Evolutionary conservation across 2,797 vertebrate genomes (phyloP).

Genomic region (Melanotaenia pygmaea): DNA sequence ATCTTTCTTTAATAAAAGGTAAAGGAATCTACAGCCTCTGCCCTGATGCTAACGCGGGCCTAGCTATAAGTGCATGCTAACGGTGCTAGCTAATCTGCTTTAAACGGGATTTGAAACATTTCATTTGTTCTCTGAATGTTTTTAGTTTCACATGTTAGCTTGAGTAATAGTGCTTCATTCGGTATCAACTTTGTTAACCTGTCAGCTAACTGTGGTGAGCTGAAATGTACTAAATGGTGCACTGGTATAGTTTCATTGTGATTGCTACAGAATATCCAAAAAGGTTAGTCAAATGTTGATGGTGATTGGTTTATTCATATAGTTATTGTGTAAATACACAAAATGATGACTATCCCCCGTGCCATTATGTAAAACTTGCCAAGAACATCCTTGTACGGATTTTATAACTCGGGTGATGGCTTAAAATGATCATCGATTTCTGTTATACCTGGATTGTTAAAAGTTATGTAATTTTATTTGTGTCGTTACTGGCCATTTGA

Average conservation of each 20-base stretch:
- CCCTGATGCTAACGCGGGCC: conserved; percentile 44
- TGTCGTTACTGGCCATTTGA: not conserved
- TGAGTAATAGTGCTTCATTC: not conserved
- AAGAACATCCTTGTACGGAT: not conserved
- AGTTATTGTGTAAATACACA: not conserved
- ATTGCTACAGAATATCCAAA: not conserved
- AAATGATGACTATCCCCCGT: not conserved
- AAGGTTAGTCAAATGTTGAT: too few species aligned
- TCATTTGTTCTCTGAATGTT: not conserved
- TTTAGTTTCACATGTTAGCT: not conserved
- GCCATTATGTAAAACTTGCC: not conserved
- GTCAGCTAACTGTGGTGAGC: conserved; percentile 2
- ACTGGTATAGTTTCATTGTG: not conserved
- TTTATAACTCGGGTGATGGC: not conserved
- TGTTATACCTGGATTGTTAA: not conserved
- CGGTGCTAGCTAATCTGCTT: conserved; percentile 10
- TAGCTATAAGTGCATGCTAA: conserved; percentile 48
- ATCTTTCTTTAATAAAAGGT: conserved; percentile 59
- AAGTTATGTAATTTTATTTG: not conserved
- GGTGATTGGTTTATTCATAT: not conserved
- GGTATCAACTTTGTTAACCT: not conserved
- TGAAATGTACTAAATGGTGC: not conserved
- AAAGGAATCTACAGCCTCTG: conserved; percentile 19
- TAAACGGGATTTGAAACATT: not conserved
- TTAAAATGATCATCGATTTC: not conserved